Percentiles rank a stretch among this genome's conserved stretches.
Conservation (phyloP, 2,797 vertebrate species). For the Cryptoprocta ferox region DNA sequence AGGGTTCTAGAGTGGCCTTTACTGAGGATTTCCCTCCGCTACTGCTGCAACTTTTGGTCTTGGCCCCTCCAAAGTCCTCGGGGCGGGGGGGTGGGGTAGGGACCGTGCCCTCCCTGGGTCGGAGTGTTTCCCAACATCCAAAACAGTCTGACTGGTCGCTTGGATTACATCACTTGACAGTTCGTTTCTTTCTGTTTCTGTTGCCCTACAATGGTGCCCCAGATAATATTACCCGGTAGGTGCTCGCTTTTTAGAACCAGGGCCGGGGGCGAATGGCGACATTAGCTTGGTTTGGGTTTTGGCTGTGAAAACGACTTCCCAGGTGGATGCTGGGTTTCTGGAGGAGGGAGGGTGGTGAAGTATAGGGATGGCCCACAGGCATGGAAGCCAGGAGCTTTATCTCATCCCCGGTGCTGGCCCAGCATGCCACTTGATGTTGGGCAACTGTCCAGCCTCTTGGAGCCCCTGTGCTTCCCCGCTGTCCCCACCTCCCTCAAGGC, state of each 20-base stretch:
- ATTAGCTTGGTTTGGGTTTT: neutral
- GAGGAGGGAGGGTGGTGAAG: neutral
- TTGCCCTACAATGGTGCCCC: neutral
- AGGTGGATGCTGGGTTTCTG: neutral
- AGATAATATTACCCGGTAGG: neutral
- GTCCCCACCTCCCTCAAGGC: neutral
- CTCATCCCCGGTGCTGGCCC: neutral
- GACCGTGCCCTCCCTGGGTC: neutral
- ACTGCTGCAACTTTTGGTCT: neutral
- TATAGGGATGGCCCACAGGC: neutral
- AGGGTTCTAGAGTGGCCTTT: neutral
- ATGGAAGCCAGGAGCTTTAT: neutral
- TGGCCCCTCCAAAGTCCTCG: neutral
- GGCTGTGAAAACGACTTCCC: constrained; percentile 10
- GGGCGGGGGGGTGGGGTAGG: neutral
- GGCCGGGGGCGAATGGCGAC: neutral
- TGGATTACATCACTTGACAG: neutral
- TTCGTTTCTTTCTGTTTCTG: neutral
- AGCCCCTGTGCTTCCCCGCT: neutral
- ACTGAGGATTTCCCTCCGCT: neutral
- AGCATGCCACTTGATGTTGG: neutral
- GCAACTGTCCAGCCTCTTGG: neutral
- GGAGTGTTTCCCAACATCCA: neutral
- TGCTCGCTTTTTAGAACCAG: neutral
- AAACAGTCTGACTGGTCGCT: neutral